Percentiles rank a stretch among this genome's conserved stretches.
Evolutionary conservation across 1,140 invertebrate genomes (phyloP).

Genomic region (Dryas iulia): DNA sequence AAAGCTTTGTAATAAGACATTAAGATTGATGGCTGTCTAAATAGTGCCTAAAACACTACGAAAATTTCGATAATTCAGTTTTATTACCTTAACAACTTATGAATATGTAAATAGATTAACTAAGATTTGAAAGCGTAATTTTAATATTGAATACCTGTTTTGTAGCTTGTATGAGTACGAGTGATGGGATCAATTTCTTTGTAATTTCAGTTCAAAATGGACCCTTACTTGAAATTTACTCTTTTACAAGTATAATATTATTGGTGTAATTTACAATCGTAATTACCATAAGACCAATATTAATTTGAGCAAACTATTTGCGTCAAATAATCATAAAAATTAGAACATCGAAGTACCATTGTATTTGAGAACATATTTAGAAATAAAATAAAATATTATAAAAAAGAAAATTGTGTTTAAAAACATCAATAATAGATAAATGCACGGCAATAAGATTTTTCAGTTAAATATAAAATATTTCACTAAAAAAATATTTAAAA

Average conservation of each 20-base stretch:
- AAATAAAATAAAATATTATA: neutral
- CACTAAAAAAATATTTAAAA: neutral
- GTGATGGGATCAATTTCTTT: conserved; percentile 71
- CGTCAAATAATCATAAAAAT: conserved; percentile 12
- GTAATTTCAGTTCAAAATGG: conserved; percentile 37
- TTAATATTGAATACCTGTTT: conserved; percentile 54
- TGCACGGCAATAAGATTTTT: neutral
- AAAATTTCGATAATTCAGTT: conserved; percentile 77
- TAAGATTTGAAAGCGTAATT: conserved; percentile 57
- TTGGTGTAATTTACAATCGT: conserved; percentile 19
- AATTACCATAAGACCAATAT: conserved; percentile 25
- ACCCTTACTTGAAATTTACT: conserved; percentile 23
- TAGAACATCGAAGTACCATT: conserved; percentile 12
- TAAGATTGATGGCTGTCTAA: conserved; percentile 80
- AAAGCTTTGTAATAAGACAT: conserved; percentile 74
- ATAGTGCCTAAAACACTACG: conserved; percentile 80
- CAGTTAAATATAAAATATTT: neutral
- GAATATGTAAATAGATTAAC: conserved; percentile 62
- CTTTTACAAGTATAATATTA: conserved; percentile 17
- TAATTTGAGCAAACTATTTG: conserved; percentile 15
- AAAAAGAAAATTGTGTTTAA: neutral
- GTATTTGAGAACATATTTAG: neutral
- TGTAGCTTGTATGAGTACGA: conserved; percentile 58
- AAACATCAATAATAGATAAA: neutral
- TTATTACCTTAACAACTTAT: conserved; percentile 69